Conservation (phyloP, 2,888 invertebrate species). For the Erebia epiphron region DNA sequence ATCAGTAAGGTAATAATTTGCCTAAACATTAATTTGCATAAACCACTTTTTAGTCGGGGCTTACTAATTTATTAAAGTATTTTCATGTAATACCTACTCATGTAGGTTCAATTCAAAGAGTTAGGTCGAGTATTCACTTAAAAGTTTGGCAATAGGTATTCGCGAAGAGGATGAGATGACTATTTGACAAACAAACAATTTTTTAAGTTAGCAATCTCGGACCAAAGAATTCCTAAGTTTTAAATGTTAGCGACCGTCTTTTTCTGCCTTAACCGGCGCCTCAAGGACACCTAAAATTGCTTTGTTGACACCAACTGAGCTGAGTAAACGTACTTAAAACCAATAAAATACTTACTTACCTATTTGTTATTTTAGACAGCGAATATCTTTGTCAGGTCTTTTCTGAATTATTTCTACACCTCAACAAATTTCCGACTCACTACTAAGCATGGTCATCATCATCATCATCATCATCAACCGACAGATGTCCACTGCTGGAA, state of each 20-base stretch:
- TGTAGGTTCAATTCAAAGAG: not conserved
- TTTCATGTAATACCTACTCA: not conserved
- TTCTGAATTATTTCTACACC: too few species aligned
- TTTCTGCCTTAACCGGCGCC: slow-evolving; percentile 16
- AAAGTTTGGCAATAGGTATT: slow-evolving; percentile 16
- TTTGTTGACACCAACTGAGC: slow-evolving; percentile 8
- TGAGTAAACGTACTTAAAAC: not conserved
- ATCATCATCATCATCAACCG: too few species aligned
- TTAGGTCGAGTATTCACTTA: not conserved
- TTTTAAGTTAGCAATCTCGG: not conserved
- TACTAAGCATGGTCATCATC: too few species aligned
- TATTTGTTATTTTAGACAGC: not conserved
- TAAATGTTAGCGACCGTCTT: not conserved
- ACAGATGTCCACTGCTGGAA: too few species aligned
- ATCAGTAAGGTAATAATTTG: too few species aligned
- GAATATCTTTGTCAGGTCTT: not conserved
- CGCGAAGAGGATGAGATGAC: slow-evolving; percentile 9
- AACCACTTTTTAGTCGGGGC: too few species aligned
- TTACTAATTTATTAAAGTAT: too few species aligned
- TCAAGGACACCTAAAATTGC: slow-evolving; percentile 4
- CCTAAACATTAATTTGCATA: too few species aligned
- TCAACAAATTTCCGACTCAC: too few species aligned
- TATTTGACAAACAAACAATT: slow-evolving; percentile 15
- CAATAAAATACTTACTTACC: not conserved
- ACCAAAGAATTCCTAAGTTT: too few species aligned